These are phyloP conservation scores for Falco rusticolus DNA, from an alignment of 2,797 vertebrate genomes.

Conservation along the genomic window DNA sequence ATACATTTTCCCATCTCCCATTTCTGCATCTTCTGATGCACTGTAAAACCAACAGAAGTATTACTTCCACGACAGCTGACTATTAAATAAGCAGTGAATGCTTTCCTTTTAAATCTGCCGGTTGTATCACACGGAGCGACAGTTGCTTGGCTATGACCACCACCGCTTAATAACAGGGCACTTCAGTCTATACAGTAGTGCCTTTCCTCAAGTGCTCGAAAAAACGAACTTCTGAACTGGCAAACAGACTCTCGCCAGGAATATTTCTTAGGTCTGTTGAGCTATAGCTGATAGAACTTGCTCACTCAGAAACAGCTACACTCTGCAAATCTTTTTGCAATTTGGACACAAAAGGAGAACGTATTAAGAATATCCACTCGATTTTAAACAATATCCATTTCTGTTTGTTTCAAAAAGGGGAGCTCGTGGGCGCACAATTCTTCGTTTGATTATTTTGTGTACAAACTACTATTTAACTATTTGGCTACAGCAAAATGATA, in stretches of 20 bases:
- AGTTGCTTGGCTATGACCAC: not conserved
- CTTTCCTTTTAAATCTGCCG: not conserved
- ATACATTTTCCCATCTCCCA: not conserved
- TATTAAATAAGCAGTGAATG: not conserved
- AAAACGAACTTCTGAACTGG: conserved; percentile 2
- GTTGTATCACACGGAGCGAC: not conserved
- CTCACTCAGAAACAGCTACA: not conserved
- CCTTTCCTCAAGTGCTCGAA: not conserved
- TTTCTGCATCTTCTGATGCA: not conserved
- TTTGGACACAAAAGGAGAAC: conserved; percentile 3
- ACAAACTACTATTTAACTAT: conserved; percentile 30
- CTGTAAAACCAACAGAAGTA: not conserved
- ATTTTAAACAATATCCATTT: conserved; percentile 25
- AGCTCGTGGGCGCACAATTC: not conserved
- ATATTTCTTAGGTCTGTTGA: not conserved
- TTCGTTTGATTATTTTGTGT: conserved; percentile 4
- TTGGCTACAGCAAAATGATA: not conserved
- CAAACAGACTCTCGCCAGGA: not conserved
- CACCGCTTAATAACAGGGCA: not conserved
- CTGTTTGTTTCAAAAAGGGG: not conserved
- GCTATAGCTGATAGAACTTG: not conserved
- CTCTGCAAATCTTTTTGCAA: not conserved
- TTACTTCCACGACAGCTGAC: conserved; percentile 48
- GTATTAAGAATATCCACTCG: not conserved
- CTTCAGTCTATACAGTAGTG: not conserved